Evolutionary conservation across 2,113 vertebrate species (phyloP).

Genomic region (Emberiza fucata): DNA sequence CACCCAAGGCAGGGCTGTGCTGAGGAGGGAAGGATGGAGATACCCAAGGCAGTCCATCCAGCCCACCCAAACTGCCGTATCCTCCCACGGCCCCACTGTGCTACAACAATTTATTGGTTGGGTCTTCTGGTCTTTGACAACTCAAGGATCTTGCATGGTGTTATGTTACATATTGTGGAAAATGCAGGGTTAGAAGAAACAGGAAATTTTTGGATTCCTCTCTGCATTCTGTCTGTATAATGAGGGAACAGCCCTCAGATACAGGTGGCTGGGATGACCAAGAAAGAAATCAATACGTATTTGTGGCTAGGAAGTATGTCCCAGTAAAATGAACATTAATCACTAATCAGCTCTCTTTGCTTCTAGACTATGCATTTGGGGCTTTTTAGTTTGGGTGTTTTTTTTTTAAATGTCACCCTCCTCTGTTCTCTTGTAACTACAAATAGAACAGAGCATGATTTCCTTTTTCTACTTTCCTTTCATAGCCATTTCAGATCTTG

Average conservation of each 20-base stretch:
- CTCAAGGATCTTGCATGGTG: not conserved
- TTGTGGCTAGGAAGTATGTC: not conserved
- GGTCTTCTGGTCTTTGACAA: not conserved
- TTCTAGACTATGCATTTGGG: not conserved
- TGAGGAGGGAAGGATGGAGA: not conserved
- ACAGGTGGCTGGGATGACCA: not conserved
- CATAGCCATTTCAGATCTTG: not conserved
- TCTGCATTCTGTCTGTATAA: not conserved
- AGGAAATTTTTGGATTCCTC: not conserved
- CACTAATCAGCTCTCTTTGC: not conserved
- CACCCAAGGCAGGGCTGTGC: not conserved
- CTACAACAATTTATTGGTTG: not conserved
- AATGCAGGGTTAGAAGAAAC: not conserved
- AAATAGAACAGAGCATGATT: not conserved
- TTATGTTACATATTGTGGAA: not conserved
- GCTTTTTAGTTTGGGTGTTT: not conserved
- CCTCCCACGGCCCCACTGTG: fast-evolving
- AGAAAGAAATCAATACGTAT: not conserved
- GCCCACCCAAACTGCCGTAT: not conserved
- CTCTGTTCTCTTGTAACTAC: not conserved
- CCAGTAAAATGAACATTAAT: not conserved
- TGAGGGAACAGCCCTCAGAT: not conserved
- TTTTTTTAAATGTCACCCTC: not conserved
- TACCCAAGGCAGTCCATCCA: not conserved
- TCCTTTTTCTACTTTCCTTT: not conserved